These are phyloP conservation scores for Dinoponera quadriceps DNA, from an alignment of 1,140 invertebrate genomes.

Conservation along the genomic window DNA sequence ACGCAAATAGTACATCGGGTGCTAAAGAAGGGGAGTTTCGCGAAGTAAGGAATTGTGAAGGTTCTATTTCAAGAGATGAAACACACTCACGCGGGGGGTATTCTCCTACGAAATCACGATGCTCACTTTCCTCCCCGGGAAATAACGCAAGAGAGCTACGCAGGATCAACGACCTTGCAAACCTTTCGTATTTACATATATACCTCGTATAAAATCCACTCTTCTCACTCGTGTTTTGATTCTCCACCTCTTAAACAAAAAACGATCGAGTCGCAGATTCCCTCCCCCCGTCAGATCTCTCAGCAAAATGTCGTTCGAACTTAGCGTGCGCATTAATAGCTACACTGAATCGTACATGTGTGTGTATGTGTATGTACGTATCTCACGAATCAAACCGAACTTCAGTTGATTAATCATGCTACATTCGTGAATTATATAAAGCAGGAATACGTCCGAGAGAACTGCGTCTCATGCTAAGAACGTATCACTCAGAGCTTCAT, in stretches of 20 bases:
- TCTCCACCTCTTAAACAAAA: not conserved
- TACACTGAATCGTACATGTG: slow-evolving; percentile 18
- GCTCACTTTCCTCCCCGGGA: not conserved
- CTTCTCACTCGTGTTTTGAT: not conserved
- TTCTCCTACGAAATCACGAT: slow-evolving; percentile 31
- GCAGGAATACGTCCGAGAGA: slow-evolving; percentile 67
- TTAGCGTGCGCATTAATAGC: slow-evolving; percentile 30
- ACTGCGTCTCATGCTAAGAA: slow-evolving; percentile 49
- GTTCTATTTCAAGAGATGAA: not conserved
- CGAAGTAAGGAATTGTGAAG: slow-evolving; percentile 10
- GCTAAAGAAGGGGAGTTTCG: not conserved
- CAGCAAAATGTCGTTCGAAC: slow-evolving; percentile 41
- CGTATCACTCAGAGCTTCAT: slow-evolving; percentile 57
- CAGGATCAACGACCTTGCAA: not conserved
- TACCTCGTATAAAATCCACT: not conserved
- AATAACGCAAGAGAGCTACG: slow-evolving; percentile 11
- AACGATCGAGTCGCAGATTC: slow-evolving; percentile 47
- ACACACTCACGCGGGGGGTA: not conserved
- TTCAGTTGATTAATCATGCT: slow-evolving; percentile 67
- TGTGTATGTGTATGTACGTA: not conserved
- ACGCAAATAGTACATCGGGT: not conserved
- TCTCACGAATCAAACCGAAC: slow-evolving; percentile 55
- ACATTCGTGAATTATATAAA: slow-evolving; percentile 74
- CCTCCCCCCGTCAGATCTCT: slow-evolving; percentile 62
- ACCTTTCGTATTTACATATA: not conserved